Base-by-base conservation (phyloP, 2,888 invertebrate genomes). In the Drosophila pseudotalamancana region DNA sequence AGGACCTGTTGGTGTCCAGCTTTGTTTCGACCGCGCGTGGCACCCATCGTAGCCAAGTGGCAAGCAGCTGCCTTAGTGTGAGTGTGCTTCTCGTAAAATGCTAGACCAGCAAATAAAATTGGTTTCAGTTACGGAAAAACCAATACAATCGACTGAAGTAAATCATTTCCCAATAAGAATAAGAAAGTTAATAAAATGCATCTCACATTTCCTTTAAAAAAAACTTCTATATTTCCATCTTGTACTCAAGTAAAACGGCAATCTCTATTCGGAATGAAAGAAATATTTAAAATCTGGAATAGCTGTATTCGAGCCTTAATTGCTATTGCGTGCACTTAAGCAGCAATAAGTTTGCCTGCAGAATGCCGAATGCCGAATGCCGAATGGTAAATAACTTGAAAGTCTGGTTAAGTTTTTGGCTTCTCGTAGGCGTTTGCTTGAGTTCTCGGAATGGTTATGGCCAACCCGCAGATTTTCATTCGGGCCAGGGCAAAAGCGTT, bases 401-500 rank as follows among this genome's bases (percentile, higher is more conserved):
- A 25, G 29, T 14, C 12, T 9, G 6, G 16, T 18, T 14, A 27
- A 19, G 9, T 27, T 62, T 21, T 1, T 35, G 19, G 19, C 11
- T 37, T n/a, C 11, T 23, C 0, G 12, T 35, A 50, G 50, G 34
- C 42, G n/a, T 21, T 45, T 29, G 31, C 12, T 5, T 21, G 43
- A 6, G 18, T 8, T 18, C 40, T 40, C 16, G 12, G 29, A 57
- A 61, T 75, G 53, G 32, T 62, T 56, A 59, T 56, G 46, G 51
- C 50, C 54, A 45, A 60, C 39, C 53, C 37, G 27, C 51, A 57
- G 79, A 48, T 72, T 61, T 71, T 62, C 80, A 48, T 72, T 74
- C 68, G 72, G 68, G 53, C 42, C 14, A 31, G 71, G 55, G 34
- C 37, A 59, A 72, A 69, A 69, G 79, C 70, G 59, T 72, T 79